A percentile compares a stretch with the other conserved stretches of the same genome.
Conservation (phyloP, 2,797 vertebrate genomes). For the Bovichtus diacanthus region DNA sequence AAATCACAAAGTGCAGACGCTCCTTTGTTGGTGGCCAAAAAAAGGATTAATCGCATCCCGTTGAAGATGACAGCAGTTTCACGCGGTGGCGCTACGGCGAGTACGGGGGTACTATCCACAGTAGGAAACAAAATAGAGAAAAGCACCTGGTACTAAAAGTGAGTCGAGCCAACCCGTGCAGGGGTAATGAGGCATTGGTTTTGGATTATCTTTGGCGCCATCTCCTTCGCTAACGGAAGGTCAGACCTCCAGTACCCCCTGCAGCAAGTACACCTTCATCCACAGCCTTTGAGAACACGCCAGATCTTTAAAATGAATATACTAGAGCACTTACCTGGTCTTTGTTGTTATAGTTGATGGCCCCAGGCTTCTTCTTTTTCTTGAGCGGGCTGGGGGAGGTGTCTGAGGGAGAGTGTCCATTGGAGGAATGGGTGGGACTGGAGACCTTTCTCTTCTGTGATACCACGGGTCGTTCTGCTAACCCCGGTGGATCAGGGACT, state of each 20-base stretch:
- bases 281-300: slow-evolving; percentile 28
- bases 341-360: slow-evolving; percentile 92
- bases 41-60: too few relatives aligned
- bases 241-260: background rate
- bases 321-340: slow-evolving; percentile 90
- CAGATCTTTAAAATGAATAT: slow-evolving; percentile 20
- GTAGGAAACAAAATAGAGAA: too few relatives aligned
- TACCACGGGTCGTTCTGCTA: slow-evolving; percentile 88
- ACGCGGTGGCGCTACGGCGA: too few relatives aligned
- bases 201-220: background rate
- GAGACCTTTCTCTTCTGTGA: slow-evolving; percentile 95
- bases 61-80: too few relatives aligned
- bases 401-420: slow-evolving; percentile 97
- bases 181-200: background rate
- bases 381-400: slow-evolving; percentile 95
- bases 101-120: too few relatives aligned
- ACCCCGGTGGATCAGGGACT: slow-evolving; percentile 90
- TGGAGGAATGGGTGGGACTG: slow-evolving; percentile 97
- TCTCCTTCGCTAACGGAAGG: background rate
- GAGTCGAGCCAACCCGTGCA: too few relatives aligned
- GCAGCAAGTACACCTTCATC: background rate
- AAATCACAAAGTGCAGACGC: too few relatives aligned
- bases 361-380: slow-evolving; percentile 99
- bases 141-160: too few relatives aligned
- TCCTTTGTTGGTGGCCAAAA: too few relatives aligned